Conservation (phyloP, 2,888 invertebrate species). For the Pocota personata region DNA sequence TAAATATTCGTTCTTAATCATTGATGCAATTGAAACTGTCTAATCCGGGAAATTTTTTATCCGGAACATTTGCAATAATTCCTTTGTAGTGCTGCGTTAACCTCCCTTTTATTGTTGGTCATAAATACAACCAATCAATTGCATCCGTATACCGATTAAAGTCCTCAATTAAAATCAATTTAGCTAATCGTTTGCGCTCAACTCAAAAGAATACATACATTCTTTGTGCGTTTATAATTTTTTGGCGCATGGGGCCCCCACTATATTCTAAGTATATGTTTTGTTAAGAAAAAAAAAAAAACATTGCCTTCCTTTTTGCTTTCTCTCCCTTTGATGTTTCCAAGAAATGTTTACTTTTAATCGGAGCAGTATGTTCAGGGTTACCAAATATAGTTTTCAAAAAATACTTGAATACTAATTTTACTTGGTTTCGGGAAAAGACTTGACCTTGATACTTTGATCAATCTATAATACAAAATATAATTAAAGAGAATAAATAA, state of each 20-base stretch:
- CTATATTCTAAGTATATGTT: neutral
- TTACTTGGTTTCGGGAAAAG: no score
- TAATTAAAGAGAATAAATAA: no score
- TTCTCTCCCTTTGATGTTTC: conserved; percentile 60
- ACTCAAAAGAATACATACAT: conserved; percentile 35
- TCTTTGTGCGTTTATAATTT: conserved; percentile 49
- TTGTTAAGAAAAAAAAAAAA: neutral
- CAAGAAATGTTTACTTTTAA: conserved; percentile 42
- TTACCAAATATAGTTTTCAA: conserved; percentile 18
- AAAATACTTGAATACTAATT: no score
- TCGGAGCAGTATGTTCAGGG: conserved; percentile 14
- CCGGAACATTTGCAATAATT: neutral
- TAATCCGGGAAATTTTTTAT: neutral
- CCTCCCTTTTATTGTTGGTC: conserved; percentile 8
- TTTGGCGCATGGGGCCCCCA: conserved; percentile 53
- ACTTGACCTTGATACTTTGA: no score
- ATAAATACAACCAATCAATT: conserved; percentile 65
- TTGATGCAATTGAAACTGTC: neutral
- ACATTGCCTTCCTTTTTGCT: conserved; percentile 1
- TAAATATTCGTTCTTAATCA: no score
- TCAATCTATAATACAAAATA: no score
- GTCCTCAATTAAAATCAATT: conserved; percentile 81
- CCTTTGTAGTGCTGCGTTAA: neutral
- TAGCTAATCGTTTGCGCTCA: conserved; percentile 81
- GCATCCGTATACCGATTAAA: conserved; percentile 73